Base-by-base conservation (phyloP, 2,888 invertebrate genomes). In the Dastarcus helophoroides region DNA sequence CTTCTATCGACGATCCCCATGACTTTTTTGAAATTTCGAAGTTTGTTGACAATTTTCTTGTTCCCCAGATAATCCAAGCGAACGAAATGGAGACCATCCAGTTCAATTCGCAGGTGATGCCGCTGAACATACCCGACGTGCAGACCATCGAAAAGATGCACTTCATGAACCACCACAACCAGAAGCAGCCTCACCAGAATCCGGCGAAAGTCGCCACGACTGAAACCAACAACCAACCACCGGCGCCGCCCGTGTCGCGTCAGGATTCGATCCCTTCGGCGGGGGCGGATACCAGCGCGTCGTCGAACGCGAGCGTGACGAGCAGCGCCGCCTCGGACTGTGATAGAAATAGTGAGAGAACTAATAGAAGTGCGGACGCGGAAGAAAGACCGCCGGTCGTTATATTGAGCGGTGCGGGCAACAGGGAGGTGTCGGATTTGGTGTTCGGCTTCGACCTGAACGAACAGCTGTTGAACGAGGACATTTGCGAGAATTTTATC, bases 401-500 rank as follows among this genome's bases (percentile, higher is more conserved):
- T 37, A 76, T 84, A 52, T 63, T 81, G 41, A 72, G 79, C 56
- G 74, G 77, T 50, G 26, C 36, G 15, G 65, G 67, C 38, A 54
- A 58, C 32, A 67, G 66, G 41, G 68, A 68, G 41, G 71, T 78
- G 60, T 70, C 71, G 51, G 78, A 76, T 48, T 71, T 85, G 34
- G 83, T 82, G 19, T 88, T 88, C 59, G 83, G 83, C 8, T 82
- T 82, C 60, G 82, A 79, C 53, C 65, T 82, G 36, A 80, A 82
- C 61, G 77, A 80, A 59, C 75, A 77, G 55, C 65, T 82, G 48
- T 62, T 81, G 47, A 64, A 67, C n/a, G 56, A 56, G 27, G 57
- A 56, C 34, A 40, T 50, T 11, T 63, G 61, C 38, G 63, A 66
- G 40, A 60, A 63, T 39, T 65, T 67, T 41, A 54, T 61, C 6